phyloP scores from a whole-genome alignment of 2,797 vertebrate genomes.

The Carcharodon carcharias region DNA sequence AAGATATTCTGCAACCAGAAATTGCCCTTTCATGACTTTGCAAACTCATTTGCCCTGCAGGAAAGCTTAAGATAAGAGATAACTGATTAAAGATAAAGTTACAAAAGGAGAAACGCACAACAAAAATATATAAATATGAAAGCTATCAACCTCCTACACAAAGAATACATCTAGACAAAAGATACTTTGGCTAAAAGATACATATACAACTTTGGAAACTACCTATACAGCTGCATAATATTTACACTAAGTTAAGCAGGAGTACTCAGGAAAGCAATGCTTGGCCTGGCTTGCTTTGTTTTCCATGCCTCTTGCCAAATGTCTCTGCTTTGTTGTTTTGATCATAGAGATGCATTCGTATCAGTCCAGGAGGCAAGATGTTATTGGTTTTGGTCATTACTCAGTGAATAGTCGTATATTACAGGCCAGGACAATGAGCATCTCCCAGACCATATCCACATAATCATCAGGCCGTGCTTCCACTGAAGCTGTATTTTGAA shows the following conservation, averaged over 20 bases:
- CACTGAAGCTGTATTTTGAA: neutral
- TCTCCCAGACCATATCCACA: neutral
- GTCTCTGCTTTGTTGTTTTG: conserved; percentile 16
- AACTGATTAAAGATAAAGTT: neutral
- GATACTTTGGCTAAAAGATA: neutral
- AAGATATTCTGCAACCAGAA: neutral
- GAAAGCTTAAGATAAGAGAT: neutral
- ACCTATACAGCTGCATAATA: neutral
- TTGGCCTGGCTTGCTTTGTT: neutral
- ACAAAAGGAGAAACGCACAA: neutral
- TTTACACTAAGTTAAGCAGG: neutral
- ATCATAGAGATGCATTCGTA: neutral
- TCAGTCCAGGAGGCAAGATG: neutral
- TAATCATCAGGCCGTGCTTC: neutral
- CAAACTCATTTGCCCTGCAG: neutral
- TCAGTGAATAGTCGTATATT: neutral
- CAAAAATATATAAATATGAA: neutral
- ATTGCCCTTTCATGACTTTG: neutral
- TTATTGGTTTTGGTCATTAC: neutral
- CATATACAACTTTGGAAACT: neutral
- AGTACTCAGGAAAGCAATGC: neutral
- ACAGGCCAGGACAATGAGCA: neutral
- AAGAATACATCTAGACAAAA: neutral
- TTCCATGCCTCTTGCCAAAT: conserved; percentile 30
- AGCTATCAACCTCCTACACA: neutral